Conservation (phyloP, 1,140 invertebrate species). For the Melipona quadrifasciata region DNA sequence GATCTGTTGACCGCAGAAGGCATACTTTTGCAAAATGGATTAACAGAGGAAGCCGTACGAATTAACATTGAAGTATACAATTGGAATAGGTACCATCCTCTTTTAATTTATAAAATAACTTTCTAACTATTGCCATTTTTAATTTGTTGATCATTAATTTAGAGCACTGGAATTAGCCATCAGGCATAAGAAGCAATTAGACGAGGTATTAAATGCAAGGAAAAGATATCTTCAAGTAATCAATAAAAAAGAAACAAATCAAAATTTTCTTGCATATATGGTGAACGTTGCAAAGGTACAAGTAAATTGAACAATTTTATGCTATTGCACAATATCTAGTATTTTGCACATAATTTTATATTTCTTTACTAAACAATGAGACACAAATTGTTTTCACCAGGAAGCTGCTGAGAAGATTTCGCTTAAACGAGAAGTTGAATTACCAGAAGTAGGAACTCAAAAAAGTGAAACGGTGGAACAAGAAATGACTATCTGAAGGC, state of each 20-base stretch:
- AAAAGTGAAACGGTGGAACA: slow-evolving; percentile 10
- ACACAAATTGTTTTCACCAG: slow-evolving; percentile 32
- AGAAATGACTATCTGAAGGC: slow-evolving; percentile 25
- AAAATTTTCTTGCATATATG: slow-evolving; percentile 73
- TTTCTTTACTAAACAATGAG: slow-evolving; percentile 17
- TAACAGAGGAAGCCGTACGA: slow-evolving; percentile 89
- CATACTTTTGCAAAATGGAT: slow-evolving; percentile 90
- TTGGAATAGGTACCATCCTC: slow-evolving; percentile 88
- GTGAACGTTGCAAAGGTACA: slow-evolving; percentile 53
- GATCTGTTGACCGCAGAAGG: slow-evolving; percentile 91
- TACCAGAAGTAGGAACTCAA: background rate
- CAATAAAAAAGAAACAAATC: slow-evolving; percentile 89
- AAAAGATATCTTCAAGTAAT: slow-evolving; percentile 89
- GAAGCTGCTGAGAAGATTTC: background rate
- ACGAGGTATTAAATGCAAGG: slow-evolving; percentile 90
- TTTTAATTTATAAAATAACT: background rate
- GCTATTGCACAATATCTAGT: background rate
- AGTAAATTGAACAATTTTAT: slow-evolving; percentile 30
- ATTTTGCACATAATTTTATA: slow-evolving; percentile 27
- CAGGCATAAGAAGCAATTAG: slow-evolving; percentile 90
- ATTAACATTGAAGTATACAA: slow-evolving; percentile 92
- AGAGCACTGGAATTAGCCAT: slow-evolving; percentile 92
- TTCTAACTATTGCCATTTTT: background rate
- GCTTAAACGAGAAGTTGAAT: background rate
- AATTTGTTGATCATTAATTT: background rate